Conservation (phyloP, 1,140 invertebrate genomes). For the Lepidotrigona ventralis region DNA sequence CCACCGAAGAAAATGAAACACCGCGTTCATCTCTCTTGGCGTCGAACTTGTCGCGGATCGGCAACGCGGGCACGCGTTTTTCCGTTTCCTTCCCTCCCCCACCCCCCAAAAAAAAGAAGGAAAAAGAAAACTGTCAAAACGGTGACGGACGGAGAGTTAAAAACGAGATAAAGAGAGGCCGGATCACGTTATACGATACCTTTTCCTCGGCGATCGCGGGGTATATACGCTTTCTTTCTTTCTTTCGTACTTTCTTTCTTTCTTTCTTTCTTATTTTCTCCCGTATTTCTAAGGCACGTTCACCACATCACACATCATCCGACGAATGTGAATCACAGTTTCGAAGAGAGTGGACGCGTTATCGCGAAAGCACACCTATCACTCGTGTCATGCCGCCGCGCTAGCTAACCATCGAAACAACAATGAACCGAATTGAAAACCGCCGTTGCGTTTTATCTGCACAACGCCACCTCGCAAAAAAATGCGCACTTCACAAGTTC, state of each 20-base stretch:
- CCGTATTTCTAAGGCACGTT: conserved; percentile 58
- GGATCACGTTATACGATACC: conserved; percentile 36
- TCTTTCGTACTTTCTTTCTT: too few relatives aligned
- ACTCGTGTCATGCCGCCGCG: conserved; percentile 61
- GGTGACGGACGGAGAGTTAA: too few relatives aligned
- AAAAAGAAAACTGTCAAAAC: neutral
- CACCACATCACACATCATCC: conserved; percentile 54
- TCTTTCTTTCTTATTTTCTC: too few relatives aligned
- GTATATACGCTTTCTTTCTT: too few relatives aligned
- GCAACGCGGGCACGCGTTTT: too few relatives aligned
- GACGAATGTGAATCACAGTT: conserved; percentile 52
- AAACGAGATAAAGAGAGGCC: neutral
- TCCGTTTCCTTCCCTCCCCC: too few relatives aligned
- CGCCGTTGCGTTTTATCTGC: conserved; percentile 60
- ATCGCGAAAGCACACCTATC: conserved; percentile 67
- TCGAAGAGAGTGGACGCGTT: conserved; percentile 57
- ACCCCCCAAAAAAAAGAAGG: too few relatives aligned
- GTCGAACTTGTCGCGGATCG: too few relatives aligned
- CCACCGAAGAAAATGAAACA: too few relatives aligned
- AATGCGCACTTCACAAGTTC: conserved; percentile 59
- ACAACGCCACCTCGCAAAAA: conserved; percentile 62
- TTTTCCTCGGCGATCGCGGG: conserved; percentile 36
- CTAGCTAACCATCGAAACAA: conserved; percentile 69
- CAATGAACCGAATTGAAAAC: conserved; percentile 61
- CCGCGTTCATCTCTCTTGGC: too few relatives aligned